These are phyloP conservation scores for Phylloscopus trochiloides DNA, from an alignment of 2,113 vertebrate species.

Conservation along the genomic window DNA sequence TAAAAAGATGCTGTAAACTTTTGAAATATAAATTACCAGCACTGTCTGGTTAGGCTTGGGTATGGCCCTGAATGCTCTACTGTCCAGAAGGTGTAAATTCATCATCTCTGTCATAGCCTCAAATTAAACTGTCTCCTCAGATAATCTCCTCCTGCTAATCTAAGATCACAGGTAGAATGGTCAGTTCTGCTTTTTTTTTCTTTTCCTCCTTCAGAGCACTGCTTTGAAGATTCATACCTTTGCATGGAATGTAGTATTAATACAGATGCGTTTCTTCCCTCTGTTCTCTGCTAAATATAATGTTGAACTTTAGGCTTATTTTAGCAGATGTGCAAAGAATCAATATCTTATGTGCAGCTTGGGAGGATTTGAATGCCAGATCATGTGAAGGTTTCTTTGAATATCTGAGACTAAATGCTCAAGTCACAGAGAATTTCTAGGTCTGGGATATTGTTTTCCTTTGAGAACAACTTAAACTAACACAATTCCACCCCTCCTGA, in stretches of 20 bases:
- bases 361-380: not conserved
- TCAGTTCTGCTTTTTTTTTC: not conserved
- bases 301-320: not conserved
- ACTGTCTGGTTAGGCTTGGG: not conserved
- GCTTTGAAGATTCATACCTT: not conserved
- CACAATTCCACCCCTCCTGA: not conserved
- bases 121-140: not conserved
- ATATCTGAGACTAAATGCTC: not conserved
- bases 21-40: not conserved
- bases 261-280: not conserved
- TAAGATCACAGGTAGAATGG: not conserved
- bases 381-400: not conserved
- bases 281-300: not conserved
- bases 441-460: not conserved
- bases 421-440: not conserved
- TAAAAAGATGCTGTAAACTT: not conserved
- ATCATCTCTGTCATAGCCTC: not conserved
- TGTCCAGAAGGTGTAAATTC: not conserved
- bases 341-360: accelerated
- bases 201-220: not conserved
- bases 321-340: not conserved
- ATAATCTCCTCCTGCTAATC: not conserved
- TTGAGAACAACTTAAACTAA: not conserved
- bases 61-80: not conserved
- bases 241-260: not conserved